A percentile compares a stretch with the other conserved stretches of the same genome.
phyloP scores from a whole-genome alignment of 2,888 invertebrate genomes.

The Gerosis bhagava region DNA sequence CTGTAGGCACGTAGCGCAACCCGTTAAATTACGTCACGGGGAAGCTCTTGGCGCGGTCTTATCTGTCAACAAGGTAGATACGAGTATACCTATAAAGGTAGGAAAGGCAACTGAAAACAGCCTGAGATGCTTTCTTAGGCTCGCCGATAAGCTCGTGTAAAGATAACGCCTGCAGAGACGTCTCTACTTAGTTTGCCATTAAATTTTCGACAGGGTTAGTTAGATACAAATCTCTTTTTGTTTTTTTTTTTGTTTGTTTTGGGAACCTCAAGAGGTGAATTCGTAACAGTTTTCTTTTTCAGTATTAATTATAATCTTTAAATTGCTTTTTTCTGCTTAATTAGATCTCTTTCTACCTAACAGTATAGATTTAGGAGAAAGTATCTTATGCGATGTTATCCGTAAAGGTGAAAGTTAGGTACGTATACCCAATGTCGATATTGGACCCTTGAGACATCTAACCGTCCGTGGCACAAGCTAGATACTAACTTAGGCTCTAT shows the following conservation, averaged over 20 bases:
- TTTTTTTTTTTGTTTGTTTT: constrained; percentile 1
- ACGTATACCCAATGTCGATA: too few species aligned
- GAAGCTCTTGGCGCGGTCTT: constrained; percentile 60
- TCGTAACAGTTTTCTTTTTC: too few species aligned
- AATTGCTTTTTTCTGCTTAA: too few species aligned
- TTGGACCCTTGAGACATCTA: too few species aligned
- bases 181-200: constrained; percentile 33
- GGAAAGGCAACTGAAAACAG: constrained; percentile 38
- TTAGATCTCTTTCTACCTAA: too few species aligned
- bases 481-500: too few species aligned
- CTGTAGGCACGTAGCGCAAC: constrained; percentile 58
- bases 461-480: too few species aligned
- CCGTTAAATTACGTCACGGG: constrained; percentile 55
- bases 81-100: constrained; percentile 41
- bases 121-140: constrained; percentile 35
- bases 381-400: too few species aligned
- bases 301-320: too few species aligned
- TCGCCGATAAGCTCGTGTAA: constrained; percentile 26
- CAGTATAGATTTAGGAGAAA: too few species aligned
- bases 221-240: constrained; percentile 20
- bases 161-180: constrained; percentile 28
- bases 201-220: constrained; percentile 21
- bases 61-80: constrained; percentile 70
- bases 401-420: too few species aligned
- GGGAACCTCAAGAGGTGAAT: neutral